These are phyloP conservation scores for Hiodon alosoides DNA, from an alignment of 2,113 vertebrate genomes.

Conservation along the genomic window DNA sequence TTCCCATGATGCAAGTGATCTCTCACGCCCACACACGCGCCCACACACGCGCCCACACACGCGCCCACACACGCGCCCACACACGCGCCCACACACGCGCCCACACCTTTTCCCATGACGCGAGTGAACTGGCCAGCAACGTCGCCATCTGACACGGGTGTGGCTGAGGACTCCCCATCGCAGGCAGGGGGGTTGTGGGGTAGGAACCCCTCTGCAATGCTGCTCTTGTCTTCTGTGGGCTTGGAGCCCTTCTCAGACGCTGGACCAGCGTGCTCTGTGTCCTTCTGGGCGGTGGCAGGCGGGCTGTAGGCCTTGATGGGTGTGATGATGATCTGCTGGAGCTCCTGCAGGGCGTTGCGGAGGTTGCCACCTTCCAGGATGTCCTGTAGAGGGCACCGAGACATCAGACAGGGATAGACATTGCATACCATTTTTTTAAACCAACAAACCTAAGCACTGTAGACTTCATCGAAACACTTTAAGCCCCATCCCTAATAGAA, in stretches of 20 bases:
- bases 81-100: constrained; percentile 58
- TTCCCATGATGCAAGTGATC: too few species aligned
- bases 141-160: constrained; percentile 82
- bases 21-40: too few species aligned
- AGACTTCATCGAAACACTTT: too few species aligned
- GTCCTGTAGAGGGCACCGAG: constrained; percentile 61
- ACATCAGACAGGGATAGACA: not conserved
- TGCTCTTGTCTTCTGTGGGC: constrained; percentile 66
- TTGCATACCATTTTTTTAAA: too few species aligned
- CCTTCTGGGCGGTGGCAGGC: constrained; percentile 55
- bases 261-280: constrained; percentile 43
- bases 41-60: too few species aligned
- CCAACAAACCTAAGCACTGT: not conserved
- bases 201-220: constrained; percentile 65
- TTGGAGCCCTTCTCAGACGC: constrained; percentile 59
- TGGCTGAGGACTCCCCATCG: constrained; percentile 73
- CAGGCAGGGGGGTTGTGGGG: constrained; percentile 69
- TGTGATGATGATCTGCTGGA: constrained; percentile 86
- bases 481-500: too few species aligned
- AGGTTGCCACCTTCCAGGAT: constrained; percentile 90
- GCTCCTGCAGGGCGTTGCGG: constrained; percentile 83
- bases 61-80: constrained; percentile 20
- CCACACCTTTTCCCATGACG: constrained; percentile 92
- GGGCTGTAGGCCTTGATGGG: constrained; percentile 80
- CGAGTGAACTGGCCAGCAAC: constrained; percentile 89